Evolutionary conservation across 2,888 invertebrate species (phyloP), one percentile per base, ranked within the genome.

Genomic region (Eristalinus sepulchralis): DNA sequence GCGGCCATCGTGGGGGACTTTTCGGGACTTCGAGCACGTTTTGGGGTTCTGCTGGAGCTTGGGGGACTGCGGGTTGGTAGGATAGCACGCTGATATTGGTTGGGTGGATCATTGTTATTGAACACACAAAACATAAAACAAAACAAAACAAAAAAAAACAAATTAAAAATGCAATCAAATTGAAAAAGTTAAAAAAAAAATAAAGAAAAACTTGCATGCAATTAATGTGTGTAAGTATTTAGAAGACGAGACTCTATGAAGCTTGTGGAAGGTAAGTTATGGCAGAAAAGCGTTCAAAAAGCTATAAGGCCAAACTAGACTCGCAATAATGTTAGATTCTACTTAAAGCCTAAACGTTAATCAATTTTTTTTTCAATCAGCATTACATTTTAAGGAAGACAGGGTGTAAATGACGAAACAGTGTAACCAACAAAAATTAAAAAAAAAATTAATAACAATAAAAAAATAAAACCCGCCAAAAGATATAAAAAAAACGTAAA

Each of bases 1-100:
- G 93, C 9, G 97, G 97, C 97, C 97, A 98, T 91, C 96, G 92
- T 57, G 93, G 93, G 76, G 93, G 93, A 81, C 92, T 92, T 89
- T 92, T 93, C 53, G 93, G 93, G 88, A 91, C 89, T 83, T 90
- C 89, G 77, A 83, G 78, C 34, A 78, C 70, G 34, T 78, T 70
- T 60, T 68, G 90, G 90, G 73, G 90, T 47, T 71, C 60, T 60
- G 88, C 63, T 71, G 88, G 47, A 80, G 89, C 88, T 86, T 87
- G 53, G 62, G 88, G 84, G 76, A 89, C 85, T 84, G 89, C 77
- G 36, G 88, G 91, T 90, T 91, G 92, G 90, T 92, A 92, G 81
- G 92, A 91, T 85, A 92, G 90, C 89, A 92, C 92, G 89, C 92
- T 91, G 88, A 34, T 78, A 39, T 53, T 64, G 55, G 76, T 6